phyloP scores from a whole-genome alignment of 2,113 vertebrate species.

The Caretta caretta region DNA sequence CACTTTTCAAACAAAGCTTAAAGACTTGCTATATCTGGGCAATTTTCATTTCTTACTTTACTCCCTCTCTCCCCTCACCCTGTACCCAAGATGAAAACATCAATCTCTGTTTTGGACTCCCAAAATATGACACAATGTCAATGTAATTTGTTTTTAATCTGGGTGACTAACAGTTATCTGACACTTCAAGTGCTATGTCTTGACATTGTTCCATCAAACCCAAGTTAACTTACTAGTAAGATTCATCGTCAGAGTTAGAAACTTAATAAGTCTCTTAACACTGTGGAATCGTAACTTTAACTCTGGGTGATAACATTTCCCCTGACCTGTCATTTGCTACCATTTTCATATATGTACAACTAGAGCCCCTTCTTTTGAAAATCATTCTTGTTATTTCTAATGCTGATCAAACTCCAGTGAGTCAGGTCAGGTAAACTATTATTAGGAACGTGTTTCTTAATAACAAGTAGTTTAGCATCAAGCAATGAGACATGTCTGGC shows the following conservation, averaged over 20 bases:
- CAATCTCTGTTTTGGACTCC: constrained; percentile 54
- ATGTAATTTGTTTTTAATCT: constrained; percentile 65
- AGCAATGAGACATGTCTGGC: constrained; percentile 64
- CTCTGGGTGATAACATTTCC: not conserved
- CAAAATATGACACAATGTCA: constrained; percentile 51
- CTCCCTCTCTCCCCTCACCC: constrained; percentile 37
- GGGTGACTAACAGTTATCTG: constrained; percentile 62
- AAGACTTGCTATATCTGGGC: constrained; percentile 31
- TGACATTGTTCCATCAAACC: constrained; percentile 37
- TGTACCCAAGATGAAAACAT: constrained; percentile 60
- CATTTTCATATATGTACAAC: constrained; percentile 64
- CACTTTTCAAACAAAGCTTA: constrained; percentile 55
- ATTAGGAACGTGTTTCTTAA: constrained; percentile 78
- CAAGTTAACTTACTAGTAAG: not conserved
- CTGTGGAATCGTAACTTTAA: not conserved
- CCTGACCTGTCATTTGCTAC: constrained; percentile 14
- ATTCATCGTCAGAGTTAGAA: constrained; percentile 38
- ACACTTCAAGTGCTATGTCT: constrained; percentile 64
- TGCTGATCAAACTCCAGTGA: constrained; percentile 55
- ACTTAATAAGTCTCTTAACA: constrained; percentile 28
- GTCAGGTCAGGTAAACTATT: constrained; percentile 72
- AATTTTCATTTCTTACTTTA: constrained; percentile 56
- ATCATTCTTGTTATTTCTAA: constrained; percentile 60
- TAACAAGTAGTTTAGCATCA: constrained; percentile 68
- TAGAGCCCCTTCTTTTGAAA: constrained; percentile 46